These are phyloP conservation scores for Lampris megalopsis DNA, from an alignment of 2,113 vertebrate species.

Conservation along the genomic window DNA sequence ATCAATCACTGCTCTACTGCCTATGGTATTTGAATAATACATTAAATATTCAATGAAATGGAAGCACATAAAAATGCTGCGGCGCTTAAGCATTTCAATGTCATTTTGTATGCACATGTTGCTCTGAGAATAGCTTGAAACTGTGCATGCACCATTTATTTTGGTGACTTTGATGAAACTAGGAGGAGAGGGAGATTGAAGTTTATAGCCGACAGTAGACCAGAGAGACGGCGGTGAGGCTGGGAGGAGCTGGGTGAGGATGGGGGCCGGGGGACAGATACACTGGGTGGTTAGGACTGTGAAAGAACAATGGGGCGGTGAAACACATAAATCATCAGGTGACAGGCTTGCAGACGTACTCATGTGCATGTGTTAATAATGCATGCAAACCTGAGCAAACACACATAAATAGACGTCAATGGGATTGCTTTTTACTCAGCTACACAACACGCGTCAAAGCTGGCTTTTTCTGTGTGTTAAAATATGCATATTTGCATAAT, in stretches of 20 bases:
- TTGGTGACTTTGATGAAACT: conserved; percentile 21
- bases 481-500: too few relatives aligned
- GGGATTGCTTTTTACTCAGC: too few relatives aligned
- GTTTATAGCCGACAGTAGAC: conserved; percentile 1
- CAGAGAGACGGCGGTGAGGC: conserved; percentile 2
- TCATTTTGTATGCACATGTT: conserved; percentile 9
- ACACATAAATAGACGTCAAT: too few relatives aligned
- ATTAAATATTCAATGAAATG: conserved; percentile 12
- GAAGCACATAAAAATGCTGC: background rate
- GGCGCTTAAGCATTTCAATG: background rate
- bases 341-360: background rate
- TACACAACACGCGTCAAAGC: too few relatives aligned
- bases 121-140: conserved; percentile 7
- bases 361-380: background rate
- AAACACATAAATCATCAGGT: conserved; percentile 46
- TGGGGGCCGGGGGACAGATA: background rate
- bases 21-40: conserved; percentile 31
- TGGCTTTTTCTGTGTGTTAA: too few relatives aligned
- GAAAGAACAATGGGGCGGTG: conserved; percentile 55
- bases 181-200: background rate
- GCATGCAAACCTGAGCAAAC: too few relatives aligned
- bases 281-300: conserved; percentile 14
- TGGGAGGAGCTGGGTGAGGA: background rate
- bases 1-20: conserved; percentile 10
- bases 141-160: conserved; percentile 4